These are phyloP conservation scores for Blastobasis lacticolella DNA, from an alignment of 2,888 invertebrate genomes.

Conservation along the genomic window DNA sequence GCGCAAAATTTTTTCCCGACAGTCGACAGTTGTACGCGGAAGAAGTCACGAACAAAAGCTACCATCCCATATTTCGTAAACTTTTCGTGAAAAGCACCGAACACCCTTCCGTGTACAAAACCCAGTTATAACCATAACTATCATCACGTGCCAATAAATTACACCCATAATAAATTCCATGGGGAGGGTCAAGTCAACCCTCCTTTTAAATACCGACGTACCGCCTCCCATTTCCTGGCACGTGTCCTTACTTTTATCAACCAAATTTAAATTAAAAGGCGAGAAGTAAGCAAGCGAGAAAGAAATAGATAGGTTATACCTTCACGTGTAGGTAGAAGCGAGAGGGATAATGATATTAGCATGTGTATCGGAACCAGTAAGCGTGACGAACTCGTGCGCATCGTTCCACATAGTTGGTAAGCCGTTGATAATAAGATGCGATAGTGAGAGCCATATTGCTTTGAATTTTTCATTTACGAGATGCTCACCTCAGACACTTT, in stretches of 20 bases:
- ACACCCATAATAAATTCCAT: too few species aligned
- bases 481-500: too few species aligned
- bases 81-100: too few species aligned
- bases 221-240: constrained; percentile 12
- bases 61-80: too few species aligned
- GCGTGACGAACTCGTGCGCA: constrained; percentile 49
- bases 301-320: not conserved
- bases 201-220: not conserved
- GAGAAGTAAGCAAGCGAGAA: not conserved
- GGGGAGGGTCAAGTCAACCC: not conserved
- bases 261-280: not conserved
- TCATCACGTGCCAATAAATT: too few species aligned
- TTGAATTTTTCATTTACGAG: constrained; percentile 14
- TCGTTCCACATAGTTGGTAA: constrained; percentile 28
- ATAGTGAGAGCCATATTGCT: constrained; percentile 34
- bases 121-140: too few species aligned
- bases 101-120: too few species aligned
- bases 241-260: constrained; percentile 13
- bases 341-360: constrained; percentile 19
- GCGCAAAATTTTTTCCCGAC: too few species aligned
- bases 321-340: not conserved
- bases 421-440: constrained; percentile 35
- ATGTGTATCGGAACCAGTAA: constrained; percentile 36
- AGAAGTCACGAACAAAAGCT: too few species aligned
- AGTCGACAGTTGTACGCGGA: too few species aligned